These are phyloP conservation scores for Strix uralensis DNA, from an alignment of 2,113 vertebrate genomes.

Conservation along the genomic window DNA sequence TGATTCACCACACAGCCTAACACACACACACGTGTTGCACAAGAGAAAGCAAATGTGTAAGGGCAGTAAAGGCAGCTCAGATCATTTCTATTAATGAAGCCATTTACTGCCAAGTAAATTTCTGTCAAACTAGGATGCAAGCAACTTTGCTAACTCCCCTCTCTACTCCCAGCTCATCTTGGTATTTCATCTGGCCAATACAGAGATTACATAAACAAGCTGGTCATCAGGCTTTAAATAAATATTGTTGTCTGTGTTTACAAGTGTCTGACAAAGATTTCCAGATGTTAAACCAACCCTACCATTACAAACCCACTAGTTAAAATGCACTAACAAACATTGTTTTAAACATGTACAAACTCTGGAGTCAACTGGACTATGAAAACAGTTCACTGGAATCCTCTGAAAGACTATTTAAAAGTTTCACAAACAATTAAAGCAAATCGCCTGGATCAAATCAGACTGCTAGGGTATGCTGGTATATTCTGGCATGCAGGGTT, in stretches of 20 bases:
- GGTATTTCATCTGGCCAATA: not conserved
- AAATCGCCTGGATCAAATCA: not conserved
- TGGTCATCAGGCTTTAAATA: conserved; percentile 2
- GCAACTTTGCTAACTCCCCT: not conserved
- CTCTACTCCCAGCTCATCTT: not conserved
- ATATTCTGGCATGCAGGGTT: not conserved
- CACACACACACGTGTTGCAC: not conserved
- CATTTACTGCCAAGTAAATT: not conserved
- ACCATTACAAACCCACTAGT: not conserved
- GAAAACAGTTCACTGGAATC: not conserved
- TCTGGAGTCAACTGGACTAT: not conserved
- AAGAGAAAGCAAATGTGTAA: not conserved
- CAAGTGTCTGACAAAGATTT: conserved; percentile 8
- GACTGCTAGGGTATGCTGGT: not conserved
- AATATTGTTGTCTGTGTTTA: conserved; percentile 30
- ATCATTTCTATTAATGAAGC: not conserved
- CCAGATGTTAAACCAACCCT: not conserved
- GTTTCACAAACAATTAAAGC: not conserved
- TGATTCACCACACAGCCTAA: not conserved
- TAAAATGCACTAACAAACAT: not conserved
- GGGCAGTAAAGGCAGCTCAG: not conserved
- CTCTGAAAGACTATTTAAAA: not conserved
- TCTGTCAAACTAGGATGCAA: not conserved
- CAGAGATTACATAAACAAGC: not conserved
- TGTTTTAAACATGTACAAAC: not conserved